Evolutionary conservation across 1,140 invertebrate genomes (phyloP), one percentile per base, ranked within the genome.

Genomic region (Xylocopa sonorina): DNA sequence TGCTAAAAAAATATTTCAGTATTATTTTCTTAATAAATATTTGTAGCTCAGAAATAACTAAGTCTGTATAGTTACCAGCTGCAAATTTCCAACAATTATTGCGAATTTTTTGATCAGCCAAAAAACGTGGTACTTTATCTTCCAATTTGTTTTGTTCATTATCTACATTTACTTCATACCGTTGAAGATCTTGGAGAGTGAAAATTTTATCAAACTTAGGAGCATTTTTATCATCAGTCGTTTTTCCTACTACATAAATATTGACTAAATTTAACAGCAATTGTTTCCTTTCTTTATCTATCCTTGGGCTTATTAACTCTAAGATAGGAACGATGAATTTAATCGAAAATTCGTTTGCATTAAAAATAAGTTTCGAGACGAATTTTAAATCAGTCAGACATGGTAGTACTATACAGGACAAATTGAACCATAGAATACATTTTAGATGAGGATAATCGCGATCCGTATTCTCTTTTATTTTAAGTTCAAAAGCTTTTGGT

Each of bases 301-400:
- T 66, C 53, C 67, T 80, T 6, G 86, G 78, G 1, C 64, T 78
- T 50, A 89, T 64, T 16, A 92, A 69, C 16, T 92, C 85, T 10
- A 92, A 73, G 53, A 92, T 58, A 64, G 86, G 80, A 21, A 75
- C 27, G 32, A 91, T 79, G 62, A 89, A 90, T 67, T 83, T 78
- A 7, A 75, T 32, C 3, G 84, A 86, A 62, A 83, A 92, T 80
- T 91, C 85, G 71, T 92, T 92, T 6, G 80, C 69, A 51, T 91
- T 86, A 38, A 89, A 71, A 29, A 91, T 41, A 34, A 92, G 14
- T 12, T 88, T 75, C 14, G 75, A 82, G 21, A 90, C 67, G 77
- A 92, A 92, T 43, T 84, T 75, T 3, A 81, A 48, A 69, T 92
- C 78, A 7, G 34, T 83, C 46, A 93, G 82, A 77, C 87, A 90